Evolutionary conservation across 2,888 invertebrate genomes (phyloP).

Genomic region (Dryadula phaetusa): DNA sequence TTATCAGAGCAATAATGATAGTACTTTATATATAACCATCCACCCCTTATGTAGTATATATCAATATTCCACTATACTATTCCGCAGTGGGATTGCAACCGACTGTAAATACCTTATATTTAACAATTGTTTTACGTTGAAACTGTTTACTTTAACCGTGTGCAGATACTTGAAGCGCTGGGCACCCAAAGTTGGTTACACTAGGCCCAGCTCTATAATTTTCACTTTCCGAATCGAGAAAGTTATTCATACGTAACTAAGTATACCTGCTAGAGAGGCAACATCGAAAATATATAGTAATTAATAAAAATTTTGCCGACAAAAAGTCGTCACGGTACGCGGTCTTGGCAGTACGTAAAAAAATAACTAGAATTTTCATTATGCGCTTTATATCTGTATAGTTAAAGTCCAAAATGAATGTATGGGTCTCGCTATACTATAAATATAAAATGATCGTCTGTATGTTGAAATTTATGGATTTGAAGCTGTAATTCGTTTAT

Average conservation of each 20-base stretch:
- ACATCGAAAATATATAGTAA: conserved; percentile 37
- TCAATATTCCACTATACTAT: too few relatives aligned
- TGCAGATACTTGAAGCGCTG: background rate
- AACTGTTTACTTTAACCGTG: too few relatives aligned
- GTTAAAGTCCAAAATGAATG: conserved; percentile 2
- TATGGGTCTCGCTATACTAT: background rate
- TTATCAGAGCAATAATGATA: too few relatives aligned
- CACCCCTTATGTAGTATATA: too few relatives aligned
- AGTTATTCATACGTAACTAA: conserved; percentile 29
- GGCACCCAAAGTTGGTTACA: background rate
- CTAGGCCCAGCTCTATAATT: background rate
- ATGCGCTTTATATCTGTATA: background rate
- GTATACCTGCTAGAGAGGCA: conserved; percentile 18
- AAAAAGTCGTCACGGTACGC: conserved; percentile 32
- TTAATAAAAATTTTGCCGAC: conserved; percentile 42
- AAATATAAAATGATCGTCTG: conserved; percentile 5
- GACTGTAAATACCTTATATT: too few relatives aligned
- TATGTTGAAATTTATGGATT: conserved; percentile 12
- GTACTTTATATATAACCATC: too few relatives aligned
- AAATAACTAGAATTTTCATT: background rate
- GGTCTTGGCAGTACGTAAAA: conserved; percentile 33
- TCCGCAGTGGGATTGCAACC: too few relatives aligned
- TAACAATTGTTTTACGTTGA: too few relatives aligned
- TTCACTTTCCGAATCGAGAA: conserved; percentile 32
- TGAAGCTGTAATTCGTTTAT: background rate